phyloP scores from a whole-genome alignment of 2,113 vertebrate species.

The Laterallus jamaicensis region DNA sequence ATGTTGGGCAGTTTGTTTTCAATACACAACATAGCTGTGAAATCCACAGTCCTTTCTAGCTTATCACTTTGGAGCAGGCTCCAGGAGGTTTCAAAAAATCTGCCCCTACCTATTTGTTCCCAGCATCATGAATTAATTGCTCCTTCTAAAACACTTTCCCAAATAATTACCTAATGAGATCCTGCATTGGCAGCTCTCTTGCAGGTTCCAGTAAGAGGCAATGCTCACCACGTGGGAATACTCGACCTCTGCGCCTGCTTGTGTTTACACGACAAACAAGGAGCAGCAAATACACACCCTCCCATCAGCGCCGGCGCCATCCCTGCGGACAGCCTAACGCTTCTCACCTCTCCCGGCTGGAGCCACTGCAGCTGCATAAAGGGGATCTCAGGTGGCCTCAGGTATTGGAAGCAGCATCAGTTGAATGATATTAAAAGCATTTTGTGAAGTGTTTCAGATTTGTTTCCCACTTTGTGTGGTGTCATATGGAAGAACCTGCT shows the following conservation, averaged over 20 bases:
- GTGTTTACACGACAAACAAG: neutral
- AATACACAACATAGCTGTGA: neutral
- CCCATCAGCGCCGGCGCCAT: neutral
- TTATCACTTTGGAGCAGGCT: conserved; percentile 9
- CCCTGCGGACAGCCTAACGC: accelerated
- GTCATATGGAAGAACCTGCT: neutral
- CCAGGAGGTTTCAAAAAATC: neutral
- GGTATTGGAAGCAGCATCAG: neutral
- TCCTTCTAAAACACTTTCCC: conserved; percentile 7
- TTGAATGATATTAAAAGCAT: neutral
- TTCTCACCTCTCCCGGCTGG: neutral
- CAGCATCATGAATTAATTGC: neutral
- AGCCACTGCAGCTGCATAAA: neutral
- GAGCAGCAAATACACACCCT: neutral
- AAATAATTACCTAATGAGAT: conserved; percentile 26
- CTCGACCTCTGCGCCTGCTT: neutral
- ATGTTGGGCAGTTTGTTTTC: neutral
- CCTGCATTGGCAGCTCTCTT: neutral
- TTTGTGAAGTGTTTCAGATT: neutral
- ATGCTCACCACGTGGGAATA: neutral
- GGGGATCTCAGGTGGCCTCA: neutral
- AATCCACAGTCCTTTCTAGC: neutral
- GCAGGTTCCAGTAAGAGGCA: neutral
- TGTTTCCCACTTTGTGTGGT: neutral
- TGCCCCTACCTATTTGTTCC: conserved; percentile 22